Evolutionary conservation across 2,888 invertebrate species (phyloP).

Genomic region (Brachycybe producta): DNA sequence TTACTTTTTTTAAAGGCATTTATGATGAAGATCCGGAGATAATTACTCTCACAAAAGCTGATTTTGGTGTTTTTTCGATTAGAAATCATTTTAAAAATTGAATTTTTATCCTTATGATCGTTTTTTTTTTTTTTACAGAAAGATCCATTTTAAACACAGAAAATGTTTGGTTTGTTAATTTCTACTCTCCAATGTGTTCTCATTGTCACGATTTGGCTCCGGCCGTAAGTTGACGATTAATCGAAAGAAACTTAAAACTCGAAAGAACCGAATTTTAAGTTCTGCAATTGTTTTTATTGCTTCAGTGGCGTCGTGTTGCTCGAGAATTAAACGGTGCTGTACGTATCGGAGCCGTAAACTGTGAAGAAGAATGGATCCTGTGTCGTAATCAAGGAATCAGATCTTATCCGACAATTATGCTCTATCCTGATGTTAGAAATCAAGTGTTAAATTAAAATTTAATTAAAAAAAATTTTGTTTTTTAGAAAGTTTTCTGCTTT

Average conservation of each 20-base stretch:
- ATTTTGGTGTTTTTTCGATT: constrained; percentile 51
- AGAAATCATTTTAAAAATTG: too few species aligned
- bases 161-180: constrained; percentile 72
- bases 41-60: constrained; percentile 56
- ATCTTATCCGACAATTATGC: constrained; percentile 61
- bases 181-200: constrained; percentile 72
- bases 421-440: constrained; percentile 44
- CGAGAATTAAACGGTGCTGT: constrained; percentile 63
- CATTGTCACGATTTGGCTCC: constrained; percentile 74
- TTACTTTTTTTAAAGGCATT: constrained; percentile 37
- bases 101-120: too few species aligned
- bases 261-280: background rate
- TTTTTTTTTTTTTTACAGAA: constrained; percentile 25
- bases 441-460: background rate
- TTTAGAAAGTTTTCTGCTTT: constrained; percentile 35
- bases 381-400: constrained; percentile 60
- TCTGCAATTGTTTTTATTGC: background rate
- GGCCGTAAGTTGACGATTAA: constrained; percentile 33
- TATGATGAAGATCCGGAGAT: constrained; percentile 75
- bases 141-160: constrained; percentile 43
- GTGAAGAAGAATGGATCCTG: constrained; percentile 66
- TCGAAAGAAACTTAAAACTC: background rate
- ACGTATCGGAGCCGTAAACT: constrained; percentile 71
- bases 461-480: constrained; percentile 2
- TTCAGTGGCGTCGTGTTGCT: constrained; percentile 61